phyloP scores from a whole-genome alignment of 2,113 vertebrate species.

The Nanger granti region DNA sequence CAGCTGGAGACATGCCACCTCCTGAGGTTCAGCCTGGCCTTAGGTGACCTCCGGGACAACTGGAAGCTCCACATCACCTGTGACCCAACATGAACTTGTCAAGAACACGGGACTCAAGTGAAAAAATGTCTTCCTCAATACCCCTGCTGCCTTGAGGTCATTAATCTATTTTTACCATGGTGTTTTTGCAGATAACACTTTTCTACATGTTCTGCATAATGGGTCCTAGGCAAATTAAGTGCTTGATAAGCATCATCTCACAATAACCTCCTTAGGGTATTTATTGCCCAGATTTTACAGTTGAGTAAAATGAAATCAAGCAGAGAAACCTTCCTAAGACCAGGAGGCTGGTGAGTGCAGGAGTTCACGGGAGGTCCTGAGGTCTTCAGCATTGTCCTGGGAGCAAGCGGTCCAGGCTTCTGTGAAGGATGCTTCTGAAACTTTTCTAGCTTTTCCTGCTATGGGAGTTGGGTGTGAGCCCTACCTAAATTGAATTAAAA shows the following conservation, averaged over 20 bases:
- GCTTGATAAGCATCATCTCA: background rate
- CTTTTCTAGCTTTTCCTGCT: background rate
- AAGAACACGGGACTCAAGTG: background rate
- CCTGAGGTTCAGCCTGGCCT: background rate
- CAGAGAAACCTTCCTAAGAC: background rate
- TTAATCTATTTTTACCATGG: background rate
- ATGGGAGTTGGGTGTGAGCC: background rate
- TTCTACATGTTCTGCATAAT: background rate
- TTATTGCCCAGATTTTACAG: background rate
- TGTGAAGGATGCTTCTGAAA: background rate
- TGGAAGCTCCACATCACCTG: background rate
- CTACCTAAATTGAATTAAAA: conserved; percentile 40
- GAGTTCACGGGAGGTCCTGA: background rate
- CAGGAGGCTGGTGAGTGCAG: background rate
- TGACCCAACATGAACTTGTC: background rate
- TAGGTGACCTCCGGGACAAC: background rate
- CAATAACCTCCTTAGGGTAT: background rate
- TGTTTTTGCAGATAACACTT: background rate
- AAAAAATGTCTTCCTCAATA: background rate
- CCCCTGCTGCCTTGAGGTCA: background rate
- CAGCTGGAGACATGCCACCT: background rate
- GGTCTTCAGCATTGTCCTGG: background rate
- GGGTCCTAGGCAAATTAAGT: background rate
- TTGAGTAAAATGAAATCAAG: background rate
- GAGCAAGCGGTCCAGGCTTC: background rate